Percentiles rank a stretch among this genome's conserved stretches.
phyloP scores from a whole-genome alignment of 2,113 vertebrate species.

The Melanerpes formicivorus region DNA sequence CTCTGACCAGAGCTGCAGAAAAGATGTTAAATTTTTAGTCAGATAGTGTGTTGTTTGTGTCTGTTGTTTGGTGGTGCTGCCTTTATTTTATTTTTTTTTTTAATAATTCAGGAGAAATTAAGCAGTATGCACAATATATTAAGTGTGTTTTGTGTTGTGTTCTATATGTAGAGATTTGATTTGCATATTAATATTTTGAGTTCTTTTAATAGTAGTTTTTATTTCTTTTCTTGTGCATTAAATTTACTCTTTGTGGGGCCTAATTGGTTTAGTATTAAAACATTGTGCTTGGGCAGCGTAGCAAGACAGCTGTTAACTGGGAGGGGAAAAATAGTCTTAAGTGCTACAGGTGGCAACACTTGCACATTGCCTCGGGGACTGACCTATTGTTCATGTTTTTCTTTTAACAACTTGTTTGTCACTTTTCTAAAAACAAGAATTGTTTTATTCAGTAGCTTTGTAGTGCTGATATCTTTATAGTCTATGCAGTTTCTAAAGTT shows the following conservation, averaged over 20 bases:
- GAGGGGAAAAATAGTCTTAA: neutral
- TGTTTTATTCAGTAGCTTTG: constrained; percentile 18
- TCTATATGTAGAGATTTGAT: neutral
- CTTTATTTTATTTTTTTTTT: neutral
- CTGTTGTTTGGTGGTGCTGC: neutral
- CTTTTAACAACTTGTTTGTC: constrained; percentile 42
- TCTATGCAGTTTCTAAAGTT: constrained; percentile 16
- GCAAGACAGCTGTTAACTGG: neutral
- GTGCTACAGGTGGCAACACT: neutral
- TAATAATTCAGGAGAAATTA: neutral
- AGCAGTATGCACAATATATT: neutral
- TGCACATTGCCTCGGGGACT: neutral
- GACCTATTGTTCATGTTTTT: constrained; percentile 18
- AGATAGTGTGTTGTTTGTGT: fast-evolving
- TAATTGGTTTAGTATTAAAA: neutral
- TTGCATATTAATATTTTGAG: neutral
- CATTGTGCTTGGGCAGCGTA: neutral
- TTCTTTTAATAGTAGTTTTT: neutral
- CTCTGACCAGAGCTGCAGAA: neutral
- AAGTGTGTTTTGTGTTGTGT: neutral
- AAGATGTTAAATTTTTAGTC: neutral
- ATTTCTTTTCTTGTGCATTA: neutral
- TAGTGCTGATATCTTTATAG: constrained; percentile 16
- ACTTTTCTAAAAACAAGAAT: constrained; percentile 35
- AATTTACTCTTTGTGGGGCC: neutral